Percentiles rank a stretch among this genome's conserved stretches.
These are phyloP conservation scores for Isichthys henryi DNA, from an alignment of 2,113 vertebrate genomes.

Conservation along the genomic window DNA sequence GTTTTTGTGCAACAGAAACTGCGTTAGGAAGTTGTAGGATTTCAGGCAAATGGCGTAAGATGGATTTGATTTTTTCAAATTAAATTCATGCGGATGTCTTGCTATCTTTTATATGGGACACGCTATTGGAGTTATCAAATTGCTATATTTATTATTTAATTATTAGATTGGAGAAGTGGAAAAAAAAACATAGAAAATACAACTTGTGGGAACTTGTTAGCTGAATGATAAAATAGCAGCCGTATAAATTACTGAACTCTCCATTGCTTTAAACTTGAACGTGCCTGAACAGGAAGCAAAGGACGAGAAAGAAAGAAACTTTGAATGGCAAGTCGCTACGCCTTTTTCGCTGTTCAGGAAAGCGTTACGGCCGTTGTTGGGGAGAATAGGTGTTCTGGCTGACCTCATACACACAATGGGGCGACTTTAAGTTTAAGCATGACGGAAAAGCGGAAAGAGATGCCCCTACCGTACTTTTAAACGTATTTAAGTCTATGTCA, in stretches of 20 bases:
- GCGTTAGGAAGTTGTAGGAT: neutral
- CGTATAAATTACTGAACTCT: neutral
- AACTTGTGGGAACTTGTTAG: neutral
- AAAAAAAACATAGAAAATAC: neutral
- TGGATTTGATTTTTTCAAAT: neutral
- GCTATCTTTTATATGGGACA: neutral
- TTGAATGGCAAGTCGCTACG: slow-evolving; percentile 30
- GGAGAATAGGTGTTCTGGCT: slow-evolving; percentile 54
- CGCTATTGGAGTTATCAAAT: neutral
- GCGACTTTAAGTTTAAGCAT: slow-evolving; percentile 47
- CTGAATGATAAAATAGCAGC: neutral
- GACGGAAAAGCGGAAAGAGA: neutral
- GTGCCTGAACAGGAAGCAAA: slow-evolving; percentile 32
- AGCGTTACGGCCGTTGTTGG: slow-evolving; percentile 68
- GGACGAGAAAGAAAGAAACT: slow-evolving; percentile 55
- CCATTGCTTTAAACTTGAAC: slow-evolving; percentile 56
- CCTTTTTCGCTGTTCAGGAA: slow-evolving; percentile 60
- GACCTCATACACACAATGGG: slow-evolving; percentile 69
- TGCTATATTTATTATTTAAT: neutral
- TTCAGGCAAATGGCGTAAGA: neutral
- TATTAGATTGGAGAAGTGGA: neutral
- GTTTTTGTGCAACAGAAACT: neutral
- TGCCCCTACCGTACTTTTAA: slow-evolving; percentile 8
- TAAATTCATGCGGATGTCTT: neutral
- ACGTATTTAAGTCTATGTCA: neutral